Percentiles rank a stretch among this genome's conserved stretches.
Evolutionary conservation across 2,113 vertebrate genomes (phyloP).

Genomic region (Cynoglossus semilaevis): DNA sequence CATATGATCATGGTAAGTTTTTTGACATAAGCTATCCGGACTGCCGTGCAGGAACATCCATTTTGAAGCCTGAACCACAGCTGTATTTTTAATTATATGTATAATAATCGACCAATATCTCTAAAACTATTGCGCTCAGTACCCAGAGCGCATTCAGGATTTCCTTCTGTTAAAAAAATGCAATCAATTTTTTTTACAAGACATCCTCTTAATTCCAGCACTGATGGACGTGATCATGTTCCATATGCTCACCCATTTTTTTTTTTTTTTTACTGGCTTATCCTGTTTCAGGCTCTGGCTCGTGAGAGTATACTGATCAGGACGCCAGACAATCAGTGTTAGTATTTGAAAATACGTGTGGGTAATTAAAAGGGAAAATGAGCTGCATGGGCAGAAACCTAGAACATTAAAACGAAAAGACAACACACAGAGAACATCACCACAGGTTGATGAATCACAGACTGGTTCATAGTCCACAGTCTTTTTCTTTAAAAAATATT

Average conservation of each 20-base stretch:
- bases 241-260: slow-evolving; percentile 7
- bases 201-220: neutral
- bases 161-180: neutral
- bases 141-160: no score
- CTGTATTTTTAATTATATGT: no score
- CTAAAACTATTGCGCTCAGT: no score
- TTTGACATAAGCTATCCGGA: no score
- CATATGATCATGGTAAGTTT: no score
- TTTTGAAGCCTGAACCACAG: no score
- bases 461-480: no score
- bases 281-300: slow-evolving; percentile 12
- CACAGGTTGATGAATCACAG: no score
- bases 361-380: neutral
- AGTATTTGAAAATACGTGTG: neutral
- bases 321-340: slow-evolving; percentile 5
- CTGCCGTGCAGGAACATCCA: no score
- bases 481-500: no score
- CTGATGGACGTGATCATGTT: slow-evolving; percentile 1
- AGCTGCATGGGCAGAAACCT: slow-evolving; percentile 1
- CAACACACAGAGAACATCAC: no score
- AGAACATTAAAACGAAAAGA: neutral
- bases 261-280: slow-evolving; percentile 6
- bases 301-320: neutral
- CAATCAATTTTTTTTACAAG: neutral
- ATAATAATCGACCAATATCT: no score